Evolutionary conservation across 2,888 invertebrate species (phyloP), one percentile per base, ranked within the genome.

Genomic region (Platerodrilus igneus): DNA sequence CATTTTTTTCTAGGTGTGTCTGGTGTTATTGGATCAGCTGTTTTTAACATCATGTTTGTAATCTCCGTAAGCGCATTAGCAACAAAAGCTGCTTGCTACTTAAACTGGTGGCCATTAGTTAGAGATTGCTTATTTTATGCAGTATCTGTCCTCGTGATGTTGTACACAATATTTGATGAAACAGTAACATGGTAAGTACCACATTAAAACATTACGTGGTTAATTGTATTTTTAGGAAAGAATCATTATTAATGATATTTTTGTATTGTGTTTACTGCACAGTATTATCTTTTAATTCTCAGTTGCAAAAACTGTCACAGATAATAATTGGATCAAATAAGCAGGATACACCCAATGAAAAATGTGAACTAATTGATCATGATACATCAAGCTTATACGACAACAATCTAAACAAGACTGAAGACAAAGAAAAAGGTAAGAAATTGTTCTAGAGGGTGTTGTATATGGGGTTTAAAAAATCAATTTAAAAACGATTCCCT

Each of bases 11-110:
- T 62, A 82, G 83, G 82, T 64, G 72, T 91, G 36, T 91, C 91
- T 22, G 92, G 93, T 1, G 93, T 93, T 43, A 92, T 93, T 48
- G 93, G 93, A 0, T 92, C 86, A 14, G 93, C 93, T 0, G 92
- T 93, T 13, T 93, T 92, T 74, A 93, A 93, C 74, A 91, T 93
- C 59, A 90, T 93, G 87, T 92, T 92, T 68, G 92, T 93, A 54
- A 91, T 93, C 57, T 85, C 88, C 0, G 83, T 91, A 34, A 92
- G 92, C 61, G 91, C 89, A 2, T 70, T 93, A 37, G 88, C 89
- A 64, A 83, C 90, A 8, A 83, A 84, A 44, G 86, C 87, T 2
- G 88, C 87, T 8, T 83, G 87, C 36, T 86, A 88, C 58, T 75
- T 96, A 52, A 92, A 91, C 73, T 93, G 92, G 92, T 94, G 91